A percentile compares a stretch with the other conserved stretches of the same genome.
phyloP scores from a whole-genome alignment of 1,140 invertebrate genomes.

The Homalodisca vitripennis region DNA sequence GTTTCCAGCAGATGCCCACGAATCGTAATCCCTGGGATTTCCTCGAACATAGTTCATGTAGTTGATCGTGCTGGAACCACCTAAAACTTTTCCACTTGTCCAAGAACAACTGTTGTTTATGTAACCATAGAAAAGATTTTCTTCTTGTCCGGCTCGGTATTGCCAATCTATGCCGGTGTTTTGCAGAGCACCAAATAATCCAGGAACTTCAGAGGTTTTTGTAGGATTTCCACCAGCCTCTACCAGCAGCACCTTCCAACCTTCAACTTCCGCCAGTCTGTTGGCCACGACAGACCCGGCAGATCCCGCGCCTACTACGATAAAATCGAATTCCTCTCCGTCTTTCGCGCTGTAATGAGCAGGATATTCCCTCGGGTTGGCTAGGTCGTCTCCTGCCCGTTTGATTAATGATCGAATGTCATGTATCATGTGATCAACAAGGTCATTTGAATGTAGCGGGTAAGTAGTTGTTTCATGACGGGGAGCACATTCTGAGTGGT shows the following conservation, averaged over 20 bases:
- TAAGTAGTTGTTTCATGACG: no score
- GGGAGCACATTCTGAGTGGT: no score
- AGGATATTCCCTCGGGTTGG: not conserved
- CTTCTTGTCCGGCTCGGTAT: conserved; percentile 84
- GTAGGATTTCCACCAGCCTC: conserved; percentile 91
- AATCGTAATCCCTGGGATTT: conserved; percentile 63
- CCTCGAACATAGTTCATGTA: conserved; percentile 66
- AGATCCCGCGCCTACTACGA: conserved; percentile 58
- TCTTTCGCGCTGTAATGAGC: not conserved
- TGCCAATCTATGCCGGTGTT: conserved; percentile 84
- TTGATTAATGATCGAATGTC: not conserved
- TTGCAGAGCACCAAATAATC: conserved; percentile 79
- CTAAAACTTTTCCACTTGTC: conserved; percentile 48
- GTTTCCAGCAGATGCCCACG: conserved; percentile 66
- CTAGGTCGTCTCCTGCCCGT: not conserved
- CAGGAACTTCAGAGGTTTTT: conserved; percentile 83
- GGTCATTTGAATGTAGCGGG: no score
- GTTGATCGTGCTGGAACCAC: conserved; percentile 61
- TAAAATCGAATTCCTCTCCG: conserved; percentile 43
- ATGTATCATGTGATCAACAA: no score
- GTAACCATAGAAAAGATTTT: conserved; percentile 50
- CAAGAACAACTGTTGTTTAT: conserved; percentile 38
- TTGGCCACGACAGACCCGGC: conserved; percentile 57
- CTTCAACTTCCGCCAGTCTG: conserved; percentile 50
- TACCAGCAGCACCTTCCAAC: conserved; percentile 62